A percentile compares a stretch with the other conserved stretches of the same genome.
Conservation (phyloP, 2,888 invertebrate genomes). For the Cotesia congregata region DNA sequence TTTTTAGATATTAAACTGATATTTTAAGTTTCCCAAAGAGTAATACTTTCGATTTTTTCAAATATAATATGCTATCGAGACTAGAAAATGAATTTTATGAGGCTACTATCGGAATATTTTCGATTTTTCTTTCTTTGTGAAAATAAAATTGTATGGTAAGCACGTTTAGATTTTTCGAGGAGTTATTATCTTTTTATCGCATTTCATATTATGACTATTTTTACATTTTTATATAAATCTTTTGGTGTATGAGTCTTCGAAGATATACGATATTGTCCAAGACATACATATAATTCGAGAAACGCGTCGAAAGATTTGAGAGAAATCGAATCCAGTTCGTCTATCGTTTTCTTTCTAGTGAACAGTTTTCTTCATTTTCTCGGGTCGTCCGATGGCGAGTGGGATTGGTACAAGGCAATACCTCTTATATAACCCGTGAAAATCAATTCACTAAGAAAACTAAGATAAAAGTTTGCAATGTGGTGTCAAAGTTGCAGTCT, state of each 20-base stretch:
- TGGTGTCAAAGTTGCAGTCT: constrained; percentile 30
- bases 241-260: constrained; percentile 41
- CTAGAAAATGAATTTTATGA: too few species aligned
- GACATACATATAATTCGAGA: constrained; percentile 5
- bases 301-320: constrained; percentile 35
- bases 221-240: constrained; percentile 1
- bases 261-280: constrained; percentile 2
- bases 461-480: constrained; percentile 8
- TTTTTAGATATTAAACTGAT: too few species aligned
- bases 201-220: neutral
- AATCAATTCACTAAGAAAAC: constrained; percentile 26
- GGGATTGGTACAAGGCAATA: constrained; percentile 20
- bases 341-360: constrained; percentile 32
- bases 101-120: too few species aligned
- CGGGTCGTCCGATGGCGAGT: constrained; percentile 4
- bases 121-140: neutral
- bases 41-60: too few species aligned
- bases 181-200: neutral
- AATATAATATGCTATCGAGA: too few species aligned
- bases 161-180: too few species aligned
- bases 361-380: constrained; percentile 29
- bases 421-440: constrained; percentile 25
- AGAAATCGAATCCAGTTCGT: constrained; percentile 35
- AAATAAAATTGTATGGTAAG: neutral
- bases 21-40: too few species aligned